A percentile compares a stretch with the other conserved stretches of the same genome.
Evolutionary conservation across 2,888 invertebrate species (phyloP).

Genomic region (Acanthosoma haemorrhoidale): DNA sequence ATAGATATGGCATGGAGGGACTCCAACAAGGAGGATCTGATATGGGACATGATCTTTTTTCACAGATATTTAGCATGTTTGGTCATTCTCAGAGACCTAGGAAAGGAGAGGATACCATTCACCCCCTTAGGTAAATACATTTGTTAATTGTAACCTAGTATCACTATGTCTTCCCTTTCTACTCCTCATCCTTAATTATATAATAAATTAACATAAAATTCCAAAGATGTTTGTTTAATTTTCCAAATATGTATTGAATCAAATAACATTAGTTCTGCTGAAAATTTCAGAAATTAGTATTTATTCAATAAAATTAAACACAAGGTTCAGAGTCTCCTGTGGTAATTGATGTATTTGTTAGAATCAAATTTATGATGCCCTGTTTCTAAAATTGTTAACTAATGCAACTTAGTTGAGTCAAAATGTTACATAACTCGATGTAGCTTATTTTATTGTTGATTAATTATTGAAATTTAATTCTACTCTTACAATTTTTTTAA

Average conservation of each 20-base stretch:
- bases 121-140: conserved; percentile 61
- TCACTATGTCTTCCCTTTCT: no score
- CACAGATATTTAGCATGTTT: conserved; percentile 55
- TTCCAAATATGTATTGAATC: background rate
- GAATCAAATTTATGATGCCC: no score
- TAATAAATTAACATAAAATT: background rate
- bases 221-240: background rate
- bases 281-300: background rate
- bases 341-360: no score
- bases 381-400: no score
- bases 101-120: conserved; percentile 75
- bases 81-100: conserved; percentile 52
- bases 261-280: background rate
- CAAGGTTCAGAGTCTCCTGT: no score
- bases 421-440: no score
- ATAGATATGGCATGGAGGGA: conserved; percentile 78
- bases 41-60: conserved; percentile 59
- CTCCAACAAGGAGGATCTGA: conserved; percentile 58
- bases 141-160: background rate
- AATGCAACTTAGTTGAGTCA: no score
- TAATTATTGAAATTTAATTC: no score
- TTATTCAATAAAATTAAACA: background rate
- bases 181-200: background rate
- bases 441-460: no score
- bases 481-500: no score